Conservation (phyloP, 2,113 vertebrate species). For the Takifugu flavidus region DNA sequence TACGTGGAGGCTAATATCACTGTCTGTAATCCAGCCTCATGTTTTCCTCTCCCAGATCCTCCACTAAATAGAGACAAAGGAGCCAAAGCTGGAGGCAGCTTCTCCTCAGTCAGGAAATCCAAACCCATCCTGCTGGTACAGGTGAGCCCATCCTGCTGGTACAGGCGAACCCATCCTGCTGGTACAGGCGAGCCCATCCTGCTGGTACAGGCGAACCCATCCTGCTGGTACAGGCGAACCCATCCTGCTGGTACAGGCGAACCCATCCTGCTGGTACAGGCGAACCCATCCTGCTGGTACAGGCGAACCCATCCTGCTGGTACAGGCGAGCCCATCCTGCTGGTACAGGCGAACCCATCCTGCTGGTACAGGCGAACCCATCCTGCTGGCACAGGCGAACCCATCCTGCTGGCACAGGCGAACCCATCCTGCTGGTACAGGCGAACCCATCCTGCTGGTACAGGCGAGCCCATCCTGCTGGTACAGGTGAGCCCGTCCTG, state of each 20-base stretch:
- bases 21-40: conserved; percentile 34
- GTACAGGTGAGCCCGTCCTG: too few species aligned
- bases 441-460: too few species aligned
- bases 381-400: conserved; percentile 1
- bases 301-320: conserved; percentile 73
- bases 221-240: conserved; percentile 65
- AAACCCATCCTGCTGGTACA: conserved; percentile 41
- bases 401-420: conserved; percentile 77
- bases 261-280: conserved; percentile 73
- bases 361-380: conserved; percentile 63
- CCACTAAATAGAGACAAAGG: conserved; percentile 20
- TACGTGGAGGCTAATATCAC: conserved; percentile 49
- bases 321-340: conserved; percentile 13
- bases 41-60: conserved; percentile 35
- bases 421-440: too few species aligned
- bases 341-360: conserved; percentile 72
- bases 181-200: conserved; percentile 14
- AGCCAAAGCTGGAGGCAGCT: conserved; percentile 8
- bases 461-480: too few species aligned
- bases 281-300: too few species aligned
- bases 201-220: conserved; percentile 53
- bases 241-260: conserved; percentile 73
- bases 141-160: conserved; percentile 72
- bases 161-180: conserved; percentile 72
- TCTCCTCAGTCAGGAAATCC: not conserved